These are phyloP conservation scores for Sinocyclocheilus anophthalmus DNA, from an alignment of 2,113 vertebrate genomes.

Conservation along the genomic window DNA sequence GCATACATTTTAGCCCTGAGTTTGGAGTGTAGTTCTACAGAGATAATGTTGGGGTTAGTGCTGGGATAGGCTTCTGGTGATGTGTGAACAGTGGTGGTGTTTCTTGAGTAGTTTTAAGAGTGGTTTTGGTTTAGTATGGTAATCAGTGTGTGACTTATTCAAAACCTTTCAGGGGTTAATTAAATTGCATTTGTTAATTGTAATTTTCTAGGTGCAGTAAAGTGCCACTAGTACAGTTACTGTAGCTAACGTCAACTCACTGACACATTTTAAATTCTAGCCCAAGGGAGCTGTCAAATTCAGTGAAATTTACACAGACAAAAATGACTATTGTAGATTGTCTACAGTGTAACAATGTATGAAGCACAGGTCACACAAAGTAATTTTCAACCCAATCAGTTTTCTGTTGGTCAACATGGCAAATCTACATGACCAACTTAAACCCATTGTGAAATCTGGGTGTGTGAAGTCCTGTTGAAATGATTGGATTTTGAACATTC, in stretches of 20 bases:
- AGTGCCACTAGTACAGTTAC: background rate
- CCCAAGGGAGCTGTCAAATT: background rate
- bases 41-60: background rate
- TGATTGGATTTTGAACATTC: background rate
- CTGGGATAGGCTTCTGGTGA: background rate
- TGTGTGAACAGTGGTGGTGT: background rate
- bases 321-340: background rate
- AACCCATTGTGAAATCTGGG: background rate
- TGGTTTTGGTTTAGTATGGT: background rate
- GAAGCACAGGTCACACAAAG: background rate
- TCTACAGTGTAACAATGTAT: background rate
- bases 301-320: background rate
- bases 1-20: background rate
- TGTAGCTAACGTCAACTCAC: background rate
- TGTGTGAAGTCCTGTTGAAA: background rate
- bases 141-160: too few species aligned
- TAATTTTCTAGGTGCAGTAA: background rate
- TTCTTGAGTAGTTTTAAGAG: background rate
- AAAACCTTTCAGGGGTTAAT: background rate
- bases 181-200: background rate
- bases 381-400: background rate
- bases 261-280: background rate
- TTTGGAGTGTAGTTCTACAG: background rate
- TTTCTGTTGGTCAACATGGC: background rate
- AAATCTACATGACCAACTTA: background rate